Evolutionary conservation across 2,888 invertebrate species (phyloP), one percentile per base, ranked within the genome.

Genomic region (Lasioglossum zephyrum): DNA sequence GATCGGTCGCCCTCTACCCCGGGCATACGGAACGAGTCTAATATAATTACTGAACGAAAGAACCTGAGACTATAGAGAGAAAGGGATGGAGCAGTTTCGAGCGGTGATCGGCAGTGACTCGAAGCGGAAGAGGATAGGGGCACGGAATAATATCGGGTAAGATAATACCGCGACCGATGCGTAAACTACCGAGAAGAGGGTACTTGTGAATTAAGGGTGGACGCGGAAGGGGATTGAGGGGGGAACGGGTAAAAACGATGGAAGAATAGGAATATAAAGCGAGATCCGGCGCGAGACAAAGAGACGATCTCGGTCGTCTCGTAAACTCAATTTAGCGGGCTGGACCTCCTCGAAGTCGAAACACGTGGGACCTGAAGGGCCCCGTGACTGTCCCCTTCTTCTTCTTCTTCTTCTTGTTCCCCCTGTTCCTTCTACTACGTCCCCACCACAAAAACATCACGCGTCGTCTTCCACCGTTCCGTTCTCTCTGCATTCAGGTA

Each of bases 241-340:
- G 69, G 36, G 78, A 39, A 81, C 39, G 78, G 22, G 75, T 73
- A 69, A 85, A 81, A 83, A 69, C 70, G 79, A 73, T 60, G 79
- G 82, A 84, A 87, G 82, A 85, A 79, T 79, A 84, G 87, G 85
- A 84, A 49, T 82, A 82, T 83, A 77, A 81, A 83, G 86, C 79
- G 75, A 74, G 9, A 78, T 47, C 41, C 36, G 53, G 74, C 60
- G 82, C 80, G 82, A 70, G 70, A 13, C 73, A 74, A 77, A 72
- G 81, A 73, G 78, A 53, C 73, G 39, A 44, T 31, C 69, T 69
- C 73, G 90, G 73, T 90, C 91, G 92, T 93, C 93, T 94, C 94
- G 93, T 95, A 94, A 95, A 94, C 91, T 94, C 93, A 92, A 93
- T 94, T 94, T 94, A 92, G 93, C 93, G 85, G 87, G 90, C 87